Evolutionary conservation across 2,113 vertebrate species (phyloP), one percentile per base, ranked within the genome.

Genomic region (Pipa parva): DNA sequence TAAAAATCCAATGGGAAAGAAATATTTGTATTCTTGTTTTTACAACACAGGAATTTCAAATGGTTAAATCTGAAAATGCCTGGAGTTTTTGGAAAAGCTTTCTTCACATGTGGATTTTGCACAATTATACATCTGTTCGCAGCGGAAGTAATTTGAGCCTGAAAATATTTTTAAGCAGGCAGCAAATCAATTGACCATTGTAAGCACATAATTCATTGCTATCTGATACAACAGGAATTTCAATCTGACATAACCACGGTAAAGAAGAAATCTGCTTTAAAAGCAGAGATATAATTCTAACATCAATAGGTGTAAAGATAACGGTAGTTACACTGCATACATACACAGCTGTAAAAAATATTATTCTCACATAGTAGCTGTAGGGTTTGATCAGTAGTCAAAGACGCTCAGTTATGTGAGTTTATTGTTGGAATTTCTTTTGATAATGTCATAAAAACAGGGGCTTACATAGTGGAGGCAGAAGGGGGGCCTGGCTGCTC

Each of bases 181-280:
- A 54, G 66, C 66, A 70, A 68, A 70, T 70, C 57, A 70, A 70
- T 70, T 70, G 66, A 51, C 66, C 66, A 70, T 70, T 70, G 66
- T 70, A 39, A 61, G 57, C 57, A 54, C 36, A 60, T 52, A 70
- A 70, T 70, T 54, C 66, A 61, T 27, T 31, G 46, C 58, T 61
- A 70, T 70, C 58, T 70, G 66, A 70, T 61, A 70, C 66, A 70
- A 70, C 57, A 37, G 57, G n/a, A 29, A 52, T 24, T 42, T 42
- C 46, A 29, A 59, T 24, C 36, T 61, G 36, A 61, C 66, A 61
- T 61, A 61, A 39, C 37, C 57, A 61, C 27, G 27, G 42, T 42
- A n/a, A n/a, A 20, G 46, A 11, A 22, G 46, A 49, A 49, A 49
- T 20, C 17, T 11, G 42, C 18, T 18, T n/a, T 15, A 46, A 46